Evolutionary conservation across 1,140 invertebrate species (phyloP), one percentile per base, ranked within the genome.

Genomic region (Choristoneura fumiferana): DNA sequence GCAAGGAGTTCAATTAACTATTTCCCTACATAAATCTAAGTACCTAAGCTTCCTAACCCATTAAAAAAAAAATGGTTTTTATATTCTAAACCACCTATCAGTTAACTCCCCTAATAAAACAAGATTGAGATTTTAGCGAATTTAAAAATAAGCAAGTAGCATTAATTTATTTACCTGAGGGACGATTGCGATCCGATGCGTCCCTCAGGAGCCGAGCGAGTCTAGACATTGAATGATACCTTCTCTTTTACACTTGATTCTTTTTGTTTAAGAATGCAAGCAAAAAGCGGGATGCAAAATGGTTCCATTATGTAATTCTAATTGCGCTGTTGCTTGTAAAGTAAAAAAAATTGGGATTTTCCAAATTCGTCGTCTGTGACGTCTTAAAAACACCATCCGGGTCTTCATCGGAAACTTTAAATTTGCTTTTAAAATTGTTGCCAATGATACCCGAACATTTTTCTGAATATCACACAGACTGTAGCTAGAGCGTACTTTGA

Each of bases 111-210:
- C 18, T 6, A 29, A 49, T 12, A 22, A 49, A 49, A 49, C 43
- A 49, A 49, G 18, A 49, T 49, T 4, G 43, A 18, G 40, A 15
- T 18, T 18, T 49, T 6, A 54, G 10, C 17, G 38, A 60, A 57
- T 52, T 34, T 65, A 72, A 68, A 75, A 68, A 70, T 66, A 71
- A 69, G 70, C 52, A 54, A 39, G 43, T 59, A 54, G 38, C 58
- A 69, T 67, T 67, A 76, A 76, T 69, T 71, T 67, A 71, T 73
- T 67, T 66, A 68, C 60, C 60, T 67, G 43, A 52, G 65, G 62
- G 65, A 58, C 17, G 43, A 49, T 49, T 18, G 43, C 43, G 55
- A 62, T 66, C 55, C 38, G 68, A 62, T 60, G 54, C 59, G 57
- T 12, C 56, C 35, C 54, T 60, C 35, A 62, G 56, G 58, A 49